Conservation (phyloP, 1,140 invertebrate species). For the Brachionus angularis region DNA sequence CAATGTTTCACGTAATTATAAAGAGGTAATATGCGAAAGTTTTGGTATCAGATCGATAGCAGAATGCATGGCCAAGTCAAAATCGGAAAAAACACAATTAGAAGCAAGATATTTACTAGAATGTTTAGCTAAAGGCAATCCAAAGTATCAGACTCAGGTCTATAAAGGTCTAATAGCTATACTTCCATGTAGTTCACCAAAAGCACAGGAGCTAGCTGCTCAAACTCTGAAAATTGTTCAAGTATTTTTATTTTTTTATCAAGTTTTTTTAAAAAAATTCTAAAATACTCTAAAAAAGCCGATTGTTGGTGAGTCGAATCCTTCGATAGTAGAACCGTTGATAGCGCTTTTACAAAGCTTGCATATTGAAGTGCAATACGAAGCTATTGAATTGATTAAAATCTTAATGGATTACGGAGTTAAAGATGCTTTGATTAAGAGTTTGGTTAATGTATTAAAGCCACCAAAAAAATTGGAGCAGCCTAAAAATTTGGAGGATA, state of each 20-base stretch:
- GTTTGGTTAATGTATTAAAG: conserved; percentile 52
- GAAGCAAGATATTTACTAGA: conserved; percentile 52
- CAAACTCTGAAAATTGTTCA: conserved; percentile 55
- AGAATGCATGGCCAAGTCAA: conserved; percentile 58
- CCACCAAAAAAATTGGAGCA: conserved; percentile 51
- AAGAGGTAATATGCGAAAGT: conserved; percentile 59
- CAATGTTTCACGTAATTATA: conserved; percentile 57
- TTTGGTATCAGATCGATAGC: conserved; percentile 58
- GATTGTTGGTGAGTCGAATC: conserved; percentile 52
- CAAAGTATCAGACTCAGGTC: conserved; percentile 56
- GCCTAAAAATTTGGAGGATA: conserved; percentile 47
- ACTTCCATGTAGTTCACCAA: conserved; percentile 57
- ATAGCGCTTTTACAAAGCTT: conserved; percentile 53
- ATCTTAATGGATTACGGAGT: conserved; percentile 57
- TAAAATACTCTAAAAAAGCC: conserved; percentile 46
- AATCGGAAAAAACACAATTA: conserved; percentile 56
- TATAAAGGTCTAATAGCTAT: conserved; percentile 59
- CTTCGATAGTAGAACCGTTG: conserved; percentile 54
- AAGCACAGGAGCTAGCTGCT: conserved; percentile 58
- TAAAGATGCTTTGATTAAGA: conserved; percentile 49
- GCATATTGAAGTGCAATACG: conserved; percentile 58
- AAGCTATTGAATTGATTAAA: conserved; percentile 57
- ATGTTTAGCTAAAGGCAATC: conserved; percentile 57
- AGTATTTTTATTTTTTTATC: no score
- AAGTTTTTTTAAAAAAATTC: not conserved